Evolutionary conservation across 2,113 vertebrate species (phyloP), one percentile per base, ranked within the genome.

Genomic region (Alectura lathami): DNA sequence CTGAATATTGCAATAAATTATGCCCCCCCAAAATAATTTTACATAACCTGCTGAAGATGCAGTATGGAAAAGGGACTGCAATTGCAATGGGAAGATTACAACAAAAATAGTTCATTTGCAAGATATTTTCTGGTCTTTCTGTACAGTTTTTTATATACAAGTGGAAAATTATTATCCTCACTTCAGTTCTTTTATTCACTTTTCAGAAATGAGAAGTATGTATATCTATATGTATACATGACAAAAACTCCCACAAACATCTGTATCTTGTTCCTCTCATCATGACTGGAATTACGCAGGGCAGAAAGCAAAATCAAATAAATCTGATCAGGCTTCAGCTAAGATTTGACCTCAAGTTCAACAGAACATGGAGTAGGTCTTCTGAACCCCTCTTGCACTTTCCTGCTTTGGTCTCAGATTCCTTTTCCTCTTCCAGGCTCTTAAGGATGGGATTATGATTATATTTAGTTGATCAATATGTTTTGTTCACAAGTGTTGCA

Each of bases 1-100:
- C 80, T 68, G 62, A 95, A 84, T 91, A 86, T 84, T 84, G 83
- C 51, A 54, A 91, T 82, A 88, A 88, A 95, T 94, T 82, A 82
- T 90, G 68, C 34, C 43, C 83, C 83, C 60, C 80, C 75, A 47
- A 47, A 34, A 82, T 60, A 91, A 78, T 91, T 95, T 86, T 75
- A 75, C 51, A 13, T 81, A 86, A 59, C 76, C 24, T 78, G 47
- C 84, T 94, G 67, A 48, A 85, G 78, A 51, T 64, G 57, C 11
- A 68, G 69, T 1, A 3, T 5, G 29, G 34, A 81, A 93, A 88
- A 92, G 18, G n/a, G 30, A 15, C n/a, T 48, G 60, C 21, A n/a
- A 78, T 92, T 92, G 59, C 64, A 74, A 32, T 1, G 47, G 16
- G 64, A 86, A 89, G 32, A 92, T 86, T 70, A 43, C n/a, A 68